Conservation (phyloP, 2,113 vertebrate species). For the Anarhynchus alexandrinus region DNA sequence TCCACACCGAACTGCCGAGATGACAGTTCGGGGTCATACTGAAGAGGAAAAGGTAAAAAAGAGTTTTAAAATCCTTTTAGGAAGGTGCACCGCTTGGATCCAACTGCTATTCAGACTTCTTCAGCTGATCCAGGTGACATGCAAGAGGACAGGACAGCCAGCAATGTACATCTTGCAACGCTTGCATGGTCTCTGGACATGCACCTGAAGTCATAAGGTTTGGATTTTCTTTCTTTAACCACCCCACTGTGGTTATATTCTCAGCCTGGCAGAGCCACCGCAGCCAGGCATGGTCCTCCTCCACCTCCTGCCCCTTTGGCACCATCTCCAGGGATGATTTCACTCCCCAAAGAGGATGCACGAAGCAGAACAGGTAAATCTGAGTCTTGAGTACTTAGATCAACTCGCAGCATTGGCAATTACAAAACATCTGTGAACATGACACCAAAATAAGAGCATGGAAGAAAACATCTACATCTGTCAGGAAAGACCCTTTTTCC, state of each 20-base stretch:
- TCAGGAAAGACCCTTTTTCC: not conserved
- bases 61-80: not conserved
- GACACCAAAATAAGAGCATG: not conserved
- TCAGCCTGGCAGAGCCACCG: not conserved
- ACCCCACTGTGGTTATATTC: not conserved
- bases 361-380: not conserved
- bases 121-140: not conserved
- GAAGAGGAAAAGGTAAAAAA: not conserved
- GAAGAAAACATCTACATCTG: not conserved
- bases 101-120: not conserved
- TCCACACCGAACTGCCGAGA: constrained; percentile 94
- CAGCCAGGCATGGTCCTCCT: not conserved
- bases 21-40: constrained; percentile 93
- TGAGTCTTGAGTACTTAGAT: not conserved
- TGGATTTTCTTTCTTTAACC: not conserved
- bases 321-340: not conserved
- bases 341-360: not conserved
- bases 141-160: not conserved
- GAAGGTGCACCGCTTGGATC: not conserved
- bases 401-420: rapidly evolving
- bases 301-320: not conserved
- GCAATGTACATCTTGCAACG: not conserved
- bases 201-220: not conserved
- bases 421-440: not conserved
- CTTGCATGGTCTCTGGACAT: rapidly evolving